Evolutionary conservation across 2,113 vertebrate genomes (phyloP), one percentile per base, ranked within the genome.

Genomic region (Platycercus adscitus): DNA sequence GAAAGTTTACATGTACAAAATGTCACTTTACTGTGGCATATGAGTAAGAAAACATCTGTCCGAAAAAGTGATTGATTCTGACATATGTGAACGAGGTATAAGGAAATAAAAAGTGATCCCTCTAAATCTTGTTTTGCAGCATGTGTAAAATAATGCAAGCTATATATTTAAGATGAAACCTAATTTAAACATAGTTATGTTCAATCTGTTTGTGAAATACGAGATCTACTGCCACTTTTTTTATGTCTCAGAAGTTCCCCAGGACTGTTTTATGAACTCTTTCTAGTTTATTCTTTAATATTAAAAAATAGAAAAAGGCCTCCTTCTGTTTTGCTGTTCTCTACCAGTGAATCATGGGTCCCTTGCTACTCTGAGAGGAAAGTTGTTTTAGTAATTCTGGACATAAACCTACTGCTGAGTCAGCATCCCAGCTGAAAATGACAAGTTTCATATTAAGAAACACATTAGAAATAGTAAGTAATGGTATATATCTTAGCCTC

Each of bases 311-410:
- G 91, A 94, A 93, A 96, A 97, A 96, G 71, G 46, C 60, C 81
- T 92, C 88, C 95, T 89, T 97, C 95, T 97, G 47, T 95, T 98
- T 97, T 0, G 5, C 23, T 83, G 82, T 68, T 95, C 94, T 89
- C 37, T 86, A 84, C 89, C 61, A 91, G 83, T 94, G 93, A 97
- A 96, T 96, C 96, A 97, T 92, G 55, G 16, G 80, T 96, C 96
- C 91, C 94, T 86, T 95, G 96, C 87, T 97, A 91, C 91, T 88
- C 81, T 7, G 68, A 91, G 93, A 96, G 82, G 91, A 97, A 98
- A 97, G 96, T 97, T 98, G 86, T 97, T 98, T 97, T 95, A 97
- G 93, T 97, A 98, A 97, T 96, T 96, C 86, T 97, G 97, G 95
- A 97, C 97, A 96, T 91, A 97, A 95, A 95, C 89, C 84, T 92